phyloP scores from a whole-genome alignment of 2,797 vertebrate species.

The Remorina albescens region DNA sequence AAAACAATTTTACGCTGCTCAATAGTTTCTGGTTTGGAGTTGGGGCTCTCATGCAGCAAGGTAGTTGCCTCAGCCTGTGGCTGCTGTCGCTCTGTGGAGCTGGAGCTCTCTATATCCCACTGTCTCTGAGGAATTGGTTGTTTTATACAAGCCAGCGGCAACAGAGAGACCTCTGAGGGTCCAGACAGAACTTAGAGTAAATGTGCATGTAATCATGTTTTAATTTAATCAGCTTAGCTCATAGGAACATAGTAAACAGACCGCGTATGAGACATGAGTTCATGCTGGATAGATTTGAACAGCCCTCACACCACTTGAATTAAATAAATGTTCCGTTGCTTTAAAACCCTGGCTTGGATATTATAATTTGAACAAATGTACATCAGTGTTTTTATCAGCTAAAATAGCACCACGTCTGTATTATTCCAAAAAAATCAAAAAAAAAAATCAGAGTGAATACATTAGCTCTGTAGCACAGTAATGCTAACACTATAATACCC shows the following conservation, averaged over 20 bases:
- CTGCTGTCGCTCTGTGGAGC: constrained; percentile 79
- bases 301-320: constrained; percentile 10
- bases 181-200: constrained; percentile 56
- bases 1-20: constrained; percentile 99
- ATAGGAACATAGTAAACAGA: constrained; percentile 18
- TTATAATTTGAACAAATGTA: not conserved
- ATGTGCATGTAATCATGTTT: constrained; percentile 35
- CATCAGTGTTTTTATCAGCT: constrained; percentile 8
- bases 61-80: constrained; percentile 95
- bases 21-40: constrained; percentile 99
- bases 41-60: constrained; percentile 99
- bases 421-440: too few relatives aligned
- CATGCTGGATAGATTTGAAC: constrained; percentile 9
- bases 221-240: constrained; percentile 29
- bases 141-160: constrained; percentile 84
- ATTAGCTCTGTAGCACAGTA: constrained; percentile 10
- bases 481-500: constrained; percentile 5
- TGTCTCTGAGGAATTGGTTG: constrained; percentile 81
- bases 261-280: not conserved
- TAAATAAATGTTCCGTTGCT: constrained; percentile 2
- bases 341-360: not conserved
- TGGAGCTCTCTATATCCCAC: constrained; percentile 87
- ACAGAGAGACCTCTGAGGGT: constrained; percentile 87
- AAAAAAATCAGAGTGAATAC: not conserved
- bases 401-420: not conserved